These are phyloP conservation scores for Aromia moschata DNA, from an alignment of 2,888 invertebrate species.

Conservation along the genomic window DNA sequence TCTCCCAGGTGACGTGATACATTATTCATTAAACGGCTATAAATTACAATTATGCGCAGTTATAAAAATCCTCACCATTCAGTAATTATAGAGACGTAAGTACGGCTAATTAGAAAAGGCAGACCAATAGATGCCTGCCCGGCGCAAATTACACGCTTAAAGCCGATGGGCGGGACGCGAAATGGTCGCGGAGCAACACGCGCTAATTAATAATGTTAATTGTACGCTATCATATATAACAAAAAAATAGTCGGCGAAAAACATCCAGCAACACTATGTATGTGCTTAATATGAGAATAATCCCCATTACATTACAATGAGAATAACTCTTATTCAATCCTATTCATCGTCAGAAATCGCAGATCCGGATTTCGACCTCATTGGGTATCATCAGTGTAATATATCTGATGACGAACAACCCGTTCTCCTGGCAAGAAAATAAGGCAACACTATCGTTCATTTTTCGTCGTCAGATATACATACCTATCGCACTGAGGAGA, in stretches of 20 bases:
- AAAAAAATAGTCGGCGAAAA: not conserved
- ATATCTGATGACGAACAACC: no score
- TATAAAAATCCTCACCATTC: slow-evolving; percentile 23
- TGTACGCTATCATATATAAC: not conserved
- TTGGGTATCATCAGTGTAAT: no score
- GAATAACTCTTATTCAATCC: no score
- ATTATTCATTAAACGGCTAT: slow-evolving; percentile 28
- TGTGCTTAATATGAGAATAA: no score
- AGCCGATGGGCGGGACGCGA: slow-evolving; percentile 18
- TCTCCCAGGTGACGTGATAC: slow-evolving; percentile 16
- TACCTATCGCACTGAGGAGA: no score
- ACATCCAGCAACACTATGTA: not conserved
- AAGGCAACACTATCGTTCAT: no score
- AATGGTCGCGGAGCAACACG: slow-evolving; percentile 7
- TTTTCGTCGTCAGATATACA: no score
- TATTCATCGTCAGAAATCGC: no score
- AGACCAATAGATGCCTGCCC: slow-evolving; percentile 21
- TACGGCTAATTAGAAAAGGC: slow-evolving; percentile 30
- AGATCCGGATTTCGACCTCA: no score
- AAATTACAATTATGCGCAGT: slow-evolving; percentile 29
- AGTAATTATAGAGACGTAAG: slow-evolving; percentile 28
- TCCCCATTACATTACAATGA: no score
- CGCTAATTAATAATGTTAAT: slow-evolving; percentile 24
- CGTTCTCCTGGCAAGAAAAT: no score
- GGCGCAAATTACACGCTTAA: slow-evolving; percentile 18